These are phyloP conservation scores for Oxygymnocypris stewartii DNA, from an alignment of 2,113 vertebrate genomes.

Conservation along the genomic window DNA sequence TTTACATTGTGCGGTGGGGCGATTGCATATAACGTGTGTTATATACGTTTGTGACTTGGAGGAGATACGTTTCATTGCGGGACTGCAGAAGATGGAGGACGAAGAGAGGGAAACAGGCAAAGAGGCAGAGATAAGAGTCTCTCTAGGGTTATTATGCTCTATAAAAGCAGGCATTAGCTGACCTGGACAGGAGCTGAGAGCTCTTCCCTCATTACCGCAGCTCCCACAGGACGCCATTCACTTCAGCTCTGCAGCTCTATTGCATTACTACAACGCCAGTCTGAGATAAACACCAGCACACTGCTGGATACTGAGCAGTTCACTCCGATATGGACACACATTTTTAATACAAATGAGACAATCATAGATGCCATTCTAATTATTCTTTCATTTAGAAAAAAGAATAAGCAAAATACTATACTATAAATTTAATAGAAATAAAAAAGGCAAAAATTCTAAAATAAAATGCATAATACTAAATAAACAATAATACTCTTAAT, in stretches of 20 bases:
- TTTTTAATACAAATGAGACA: neutral
- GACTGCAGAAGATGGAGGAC: neutral
- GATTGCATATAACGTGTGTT: neutral
- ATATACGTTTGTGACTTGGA: neutral
- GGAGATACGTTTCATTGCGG: conserved; percentile 13
- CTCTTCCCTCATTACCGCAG: conserved; percentile 14
- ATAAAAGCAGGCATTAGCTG: conserved; percentile 37
- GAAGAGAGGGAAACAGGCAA: neutral
- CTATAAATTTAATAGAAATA: too few relatives aligned
- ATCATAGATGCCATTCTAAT: neutral
- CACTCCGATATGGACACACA: neutral
- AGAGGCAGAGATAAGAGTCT: conserved; percentile 12
- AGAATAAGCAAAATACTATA: neutral
- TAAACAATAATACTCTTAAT: too few relatives aligned
- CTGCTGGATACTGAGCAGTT: neutral
- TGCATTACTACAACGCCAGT: conserved; percentile 10
- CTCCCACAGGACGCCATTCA: conserved; percentile 19
- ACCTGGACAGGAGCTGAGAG: conserved; percentile 32
- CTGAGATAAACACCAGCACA: conserved; percentile 7
- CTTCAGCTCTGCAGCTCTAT: conserved; percentile 14
- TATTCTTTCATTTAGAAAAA: neutral
- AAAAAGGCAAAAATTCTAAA: too few relatives aligned
- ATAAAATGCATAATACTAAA: too few relatives aligned
- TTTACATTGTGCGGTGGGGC: neutral
- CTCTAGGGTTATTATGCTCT: conserved; percentile 4